Evolutionary conservation across 1,140 invertebrate species (phyloP), one percentile per base, ranked within the genome.

Genomic region (Drosophila biarmipes): DNA sequence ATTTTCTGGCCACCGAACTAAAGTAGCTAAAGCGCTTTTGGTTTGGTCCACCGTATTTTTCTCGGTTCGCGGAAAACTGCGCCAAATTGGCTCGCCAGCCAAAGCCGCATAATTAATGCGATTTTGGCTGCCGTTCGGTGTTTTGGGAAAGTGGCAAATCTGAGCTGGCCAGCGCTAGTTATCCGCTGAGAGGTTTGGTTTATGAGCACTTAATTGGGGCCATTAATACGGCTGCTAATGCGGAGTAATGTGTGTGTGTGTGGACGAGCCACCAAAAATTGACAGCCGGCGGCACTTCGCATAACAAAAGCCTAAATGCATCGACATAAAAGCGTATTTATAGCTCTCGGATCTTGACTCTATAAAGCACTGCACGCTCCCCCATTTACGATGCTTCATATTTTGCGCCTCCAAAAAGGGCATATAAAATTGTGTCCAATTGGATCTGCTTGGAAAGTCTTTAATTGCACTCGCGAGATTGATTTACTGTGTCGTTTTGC

Each of bases 51-150:
- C n/a, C 43, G 2, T 19, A 31, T 64, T 35, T 29, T 57, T 73
- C 63, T 48, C 19, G 37, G 29, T 40, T 35, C 27, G 31, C 34
- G 19, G 8, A 31, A 37, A 19, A 48, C 45, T 52, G 31, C 15
- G 40, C 43, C 46, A 62, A 73, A 77, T 35, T 55, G 40, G 51
- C 59, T 51, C 35, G 29, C 12, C 19, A 42, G 31, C 15, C 19
- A 59, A 59, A 78, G 62, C 82, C 78, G 52, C 84, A 82, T 89
- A 89, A 86, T 86, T 89, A 86, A 82, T 75, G 78, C 74, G 82
- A 77, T 86, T 81, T 80, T 75, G 82, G 73, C 52, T 68, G 51
- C 31, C 49, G 6, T 38, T 62, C 40, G 40, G 31, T 19, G 29
- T 40, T 64, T 27, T 35, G n/a, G 48, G 48, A 53, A 46, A 43